Base-by-base conservation (phyloP, 2,113 vertebrate species). In the Oryzias woworae region DNA sequence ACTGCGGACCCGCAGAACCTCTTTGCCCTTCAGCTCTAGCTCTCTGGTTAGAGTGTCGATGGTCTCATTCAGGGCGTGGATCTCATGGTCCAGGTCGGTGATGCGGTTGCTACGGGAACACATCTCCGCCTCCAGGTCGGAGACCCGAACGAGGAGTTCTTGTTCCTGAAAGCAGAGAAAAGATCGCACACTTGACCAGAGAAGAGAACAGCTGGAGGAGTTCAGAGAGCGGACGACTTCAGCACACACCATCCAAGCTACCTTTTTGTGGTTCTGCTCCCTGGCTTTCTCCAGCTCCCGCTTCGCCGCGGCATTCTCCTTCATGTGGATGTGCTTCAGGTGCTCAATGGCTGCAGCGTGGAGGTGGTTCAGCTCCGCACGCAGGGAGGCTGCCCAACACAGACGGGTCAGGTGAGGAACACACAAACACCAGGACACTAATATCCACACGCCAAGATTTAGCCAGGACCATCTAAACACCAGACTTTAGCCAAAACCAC, bases 281-380 rank as follows among this genome's bases (percentile, higher is more conserved):
- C 95, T 85, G 14, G 92, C 94, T 53, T 92, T 92, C 64, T 98
- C 95, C 15, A 98, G 83, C 56, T 99, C 95, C 76, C 93, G 84
- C 75, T 94, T 94, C 62, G 87, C 91, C 13, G 87, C 71, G 8
- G 90, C 89, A 83, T 95, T 68, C 67, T 99, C 96, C 71, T 98
- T 95, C 5, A 94, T 92, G 69, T 99, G 95, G 71, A 89, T 93
- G 78, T 96, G 95, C 77, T 92, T 92, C 24, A 98, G 81, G 48
- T 97, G 93, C 71, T 99, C 96, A 31, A 96, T 91, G 26, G 95
- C 92, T 18, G 95, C 89, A 22, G 96, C 95, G 0, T 98, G 96
- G 43, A 98, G 94, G 71, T 97, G 96, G 74, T 98, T 98, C 16
- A 99, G 90, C 85, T 99, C 96, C 15, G 96, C 97, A 54, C 97